phyloP scores from a whole-genome alignment of 1,140 invertebrate genomes.

The Drosophila carrolli region DNA sequence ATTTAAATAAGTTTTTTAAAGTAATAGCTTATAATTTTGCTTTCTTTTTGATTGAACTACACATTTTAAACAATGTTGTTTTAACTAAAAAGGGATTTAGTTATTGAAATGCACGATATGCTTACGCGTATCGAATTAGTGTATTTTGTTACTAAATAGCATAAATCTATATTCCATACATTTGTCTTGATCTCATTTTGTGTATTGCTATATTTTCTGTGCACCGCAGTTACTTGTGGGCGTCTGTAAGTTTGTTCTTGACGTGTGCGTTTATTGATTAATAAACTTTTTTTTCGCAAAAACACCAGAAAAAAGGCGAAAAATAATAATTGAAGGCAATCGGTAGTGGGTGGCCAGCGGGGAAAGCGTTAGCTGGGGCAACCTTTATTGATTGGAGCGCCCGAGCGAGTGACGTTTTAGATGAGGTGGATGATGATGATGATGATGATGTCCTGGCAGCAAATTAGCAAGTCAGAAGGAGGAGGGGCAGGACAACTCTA shows the following conservation, averaged over 20 bases:
- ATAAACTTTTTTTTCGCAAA: constrained; percentile 62
- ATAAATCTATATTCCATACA: too few relatives aligned
- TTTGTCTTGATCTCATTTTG: too few relatives aligned
- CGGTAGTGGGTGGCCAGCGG: constrained; percentile 2
- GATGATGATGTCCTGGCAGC: constrained; percentile 61
- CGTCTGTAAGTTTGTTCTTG: constrained; percentile 49
- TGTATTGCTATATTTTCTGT: not conserved
- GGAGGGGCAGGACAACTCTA: constrained; percentile 59
- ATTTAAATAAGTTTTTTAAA: too few relatives aligned
- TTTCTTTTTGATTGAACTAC: too few relatives aligned
- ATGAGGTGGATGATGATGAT: constrained; percentile 23
- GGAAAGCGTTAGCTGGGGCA: constrained; percentile 23
- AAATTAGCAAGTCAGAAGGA: constrained; percentile 43
- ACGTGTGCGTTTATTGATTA: constrained; percentile 77
- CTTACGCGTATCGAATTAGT: too few relatives aligned
- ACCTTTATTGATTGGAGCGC: constrained; percentile 67
- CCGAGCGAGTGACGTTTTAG: constrained; percentile 24
- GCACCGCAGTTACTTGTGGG: constrained; percentile 15
- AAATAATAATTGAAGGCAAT: constrained; percentile 50
- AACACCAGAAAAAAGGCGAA: constrained; percentile 48
- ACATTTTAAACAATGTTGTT: too few relatives aligned
- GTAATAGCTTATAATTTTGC: too few relatives aligned
- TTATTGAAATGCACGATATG: too few relatives aligned
- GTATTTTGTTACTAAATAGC: too few relatives aligned
- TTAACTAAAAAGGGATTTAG: too few relatives aligned